phyloP scores from a whole-genome alignment of 92 coral and sea anemone genomes.

The Galaxea fascicularis region DNA sequence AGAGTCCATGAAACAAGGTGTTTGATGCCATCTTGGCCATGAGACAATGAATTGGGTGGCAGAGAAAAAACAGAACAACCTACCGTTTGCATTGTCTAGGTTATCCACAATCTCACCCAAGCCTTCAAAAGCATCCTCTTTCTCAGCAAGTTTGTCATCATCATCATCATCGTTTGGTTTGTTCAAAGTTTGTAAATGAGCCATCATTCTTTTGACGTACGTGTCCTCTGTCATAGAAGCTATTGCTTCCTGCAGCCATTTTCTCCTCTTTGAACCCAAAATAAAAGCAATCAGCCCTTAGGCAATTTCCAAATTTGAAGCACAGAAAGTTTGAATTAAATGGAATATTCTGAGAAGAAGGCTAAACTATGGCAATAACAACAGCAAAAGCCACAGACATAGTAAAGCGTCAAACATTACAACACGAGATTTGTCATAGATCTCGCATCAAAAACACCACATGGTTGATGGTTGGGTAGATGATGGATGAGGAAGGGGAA shows the following conservation, averaged over 20 bases:
- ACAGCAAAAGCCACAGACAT: no score
- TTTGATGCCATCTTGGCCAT: no score
- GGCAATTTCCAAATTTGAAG: not conserved
- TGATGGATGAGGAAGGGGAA: no score
- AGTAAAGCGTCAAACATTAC: no score
- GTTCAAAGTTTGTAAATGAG: constrained; percentile 69
- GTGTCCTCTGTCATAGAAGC: constrained; percentile 72
- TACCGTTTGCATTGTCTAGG: constrained; percentile 97
- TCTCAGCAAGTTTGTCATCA: constrained; percentile 70
- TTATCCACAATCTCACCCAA: constrained; percentile 79
- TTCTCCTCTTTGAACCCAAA: constrained; percentile 64
- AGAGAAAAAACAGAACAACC: not conserved
- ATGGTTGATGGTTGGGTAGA: no score
- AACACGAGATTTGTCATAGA: no score
- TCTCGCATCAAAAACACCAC: no score
- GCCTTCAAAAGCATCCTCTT: constrained; percentile 81
- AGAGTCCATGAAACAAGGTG: not conserved
- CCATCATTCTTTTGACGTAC: constrained; percentile 77
- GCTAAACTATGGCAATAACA: no score
- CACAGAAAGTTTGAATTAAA: no score
- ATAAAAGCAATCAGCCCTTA: not conserved
- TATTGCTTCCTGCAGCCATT: constrained; percentile 85
- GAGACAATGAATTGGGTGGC: not conserved
- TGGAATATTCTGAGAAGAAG: no score
- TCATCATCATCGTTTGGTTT: constrained; percentile 59